Percentiles rank a stretch among this genome's conserved stretches.
Evolutionary conservation across 1,140 invertebrate species (phyloP).

Genomic region (Gonioctena quinquepunctata): DNA sequence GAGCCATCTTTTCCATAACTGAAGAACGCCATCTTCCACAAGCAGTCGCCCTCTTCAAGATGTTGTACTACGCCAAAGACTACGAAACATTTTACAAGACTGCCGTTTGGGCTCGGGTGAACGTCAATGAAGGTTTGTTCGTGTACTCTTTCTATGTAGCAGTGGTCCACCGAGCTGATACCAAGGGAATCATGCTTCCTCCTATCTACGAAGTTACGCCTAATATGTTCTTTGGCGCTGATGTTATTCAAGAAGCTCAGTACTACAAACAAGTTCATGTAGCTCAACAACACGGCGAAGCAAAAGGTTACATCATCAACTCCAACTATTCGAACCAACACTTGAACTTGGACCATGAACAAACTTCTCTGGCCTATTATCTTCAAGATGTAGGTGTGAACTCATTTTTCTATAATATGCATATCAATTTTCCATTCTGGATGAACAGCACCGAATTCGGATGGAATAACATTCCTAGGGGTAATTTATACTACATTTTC

Average conservation of each 20-base stretch:
- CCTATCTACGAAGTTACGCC: slow-evolving; percentile 71
- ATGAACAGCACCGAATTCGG: slow-evolving; percentile 60
- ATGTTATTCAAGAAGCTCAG: slow-evolving; percentile 65
- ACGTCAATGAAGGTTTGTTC: slow-evolving; percentile 68
- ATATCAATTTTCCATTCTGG: slow-evolving; percentile 68
- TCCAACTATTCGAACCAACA: slow-evolving; percentile 61
- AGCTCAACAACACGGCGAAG: slow-evolving; percentile 27
- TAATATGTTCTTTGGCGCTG: slow-evolving; percentile 64
- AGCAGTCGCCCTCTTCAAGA: slow-evolving; percentile 66
- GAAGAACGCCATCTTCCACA: slow-evolving; percentile 66
- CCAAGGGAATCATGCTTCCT: slow-evolving; percentile 64
- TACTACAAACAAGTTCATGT: slow-evolving; percentile 57
- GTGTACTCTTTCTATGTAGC: slow-evolving; percentile 65
- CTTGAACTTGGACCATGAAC: slow-evolving; percentile 54
- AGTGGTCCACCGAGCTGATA: slow-evolving; percentile 65
- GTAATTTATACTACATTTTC: slow-evolving; percentile 65
- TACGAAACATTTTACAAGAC: slow-evolving; percentile 63
- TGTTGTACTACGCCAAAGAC: slow-evolving; percentile 71
- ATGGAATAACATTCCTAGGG: slow-evolving; percentile 60
- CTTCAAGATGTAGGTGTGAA: slow-evolving; percentile 75
- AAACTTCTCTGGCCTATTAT: slow-evolving; percentile 68
- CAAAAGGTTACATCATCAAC: slow-evolving; percentile 51
- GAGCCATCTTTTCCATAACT: slow-evolving; percentile 65
- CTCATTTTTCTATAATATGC: slow-evolving; percentile 68
- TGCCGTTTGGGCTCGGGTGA: slow-evolving; percentile 65